A percentile compares a stretch with the other conserved stretches of the same genome.
Conservation (phyloP, 2,113 vertebrate genomes). For the Entomyzon cyanotis region DNA sequence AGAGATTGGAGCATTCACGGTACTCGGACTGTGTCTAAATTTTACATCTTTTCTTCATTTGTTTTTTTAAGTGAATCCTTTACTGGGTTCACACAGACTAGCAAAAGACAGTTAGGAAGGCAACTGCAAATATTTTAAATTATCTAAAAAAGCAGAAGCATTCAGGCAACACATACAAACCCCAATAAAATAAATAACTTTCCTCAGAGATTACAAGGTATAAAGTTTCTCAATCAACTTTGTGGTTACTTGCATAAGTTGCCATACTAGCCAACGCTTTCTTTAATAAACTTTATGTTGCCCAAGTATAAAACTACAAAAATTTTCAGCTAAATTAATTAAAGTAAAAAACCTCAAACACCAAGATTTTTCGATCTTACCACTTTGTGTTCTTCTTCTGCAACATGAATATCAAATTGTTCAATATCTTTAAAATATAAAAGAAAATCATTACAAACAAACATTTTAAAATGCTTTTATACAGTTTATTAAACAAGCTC, state of each 20-base stretch:
- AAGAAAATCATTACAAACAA: background rate
- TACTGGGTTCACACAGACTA: background rate
- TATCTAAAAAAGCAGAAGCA: background rate
- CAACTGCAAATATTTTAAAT: background rate
- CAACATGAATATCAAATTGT: slow-evolving; percentile 80
- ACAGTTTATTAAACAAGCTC: background rate
- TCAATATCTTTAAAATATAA: slow-evolving; percentile 84
- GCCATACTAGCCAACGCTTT: background rate
- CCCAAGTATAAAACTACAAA: background rate
- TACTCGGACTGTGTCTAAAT: background rate
- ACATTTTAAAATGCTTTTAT: background rate
- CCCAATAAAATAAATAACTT: background rate
- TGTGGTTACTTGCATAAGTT: background rate
- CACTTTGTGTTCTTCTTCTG: slow-evolving; percentile 86
- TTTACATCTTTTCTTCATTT: background rate
- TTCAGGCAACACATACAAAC: background rate
- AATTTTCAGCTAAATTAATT: background rate
- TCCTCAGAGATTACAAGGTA: background rate
- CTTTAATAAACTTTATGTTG: background rate
- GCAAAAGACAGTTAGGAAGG: background rate
- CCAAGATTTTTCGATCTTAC: slow-evolving; percentile 75
- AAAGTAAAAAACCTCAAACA: background rate
- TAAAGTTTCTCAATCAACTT: background rate
- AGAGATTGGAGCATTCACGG: background rate
- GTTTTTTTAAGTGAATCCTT: background rate